Conservation (phyloP, 1,140 invertebrate genomes). For the Aphaenogaster rudis region DNA sequence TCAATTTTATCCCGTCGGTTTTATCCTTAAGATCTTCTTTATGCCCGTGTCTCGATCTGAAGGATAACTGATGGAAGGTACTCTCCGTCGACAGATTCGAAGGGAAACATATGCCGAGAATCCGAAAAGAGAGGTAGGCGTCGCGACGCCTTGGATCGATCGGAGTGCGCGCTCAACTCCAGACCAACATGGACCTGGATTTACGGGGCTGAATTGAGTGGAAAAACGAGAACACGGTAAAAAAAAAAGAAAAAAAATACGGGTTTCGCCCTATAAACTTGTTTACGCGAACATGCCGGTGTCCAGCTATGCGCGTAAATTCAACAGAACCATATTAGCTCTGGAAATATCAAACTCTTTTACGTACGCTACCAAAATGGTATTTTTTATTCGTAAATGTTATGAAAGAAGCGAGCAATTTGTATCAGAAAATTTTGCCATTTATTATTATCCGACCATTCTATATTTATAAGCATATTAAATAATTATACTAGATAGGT, state of each 20-base stretch:
- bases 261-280: constrained; percentile 44
- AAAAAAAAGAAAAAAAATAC: constrained; percentile 39
- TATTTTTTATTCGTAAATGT: constrained; percentile 18
- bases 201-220: constrained; percentile 76
- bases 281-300: constrained; percentile 39
- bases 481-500: not conserved
- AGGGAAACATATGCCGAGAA: constrained; percentile 82
- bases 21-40: not conserved
- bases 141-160: constrained; percentile 84
- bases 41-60: not conserved
- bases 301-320: constrained; percentile 54
- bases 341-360: constrained; percentile 36
- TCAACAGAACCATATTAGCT: constrained; percentile 50
- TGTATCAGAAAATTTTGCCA: not conserved
- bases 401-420: constrained; percentile 31
- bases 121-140: constrained; percentile 82
- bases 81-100: constrained; percentile 61
- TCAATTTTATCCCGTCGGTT: constrained; percentile 14
- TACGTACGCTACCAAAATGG: constrained; percentile 36
- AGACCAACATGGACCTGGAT: constrained; percentile 83
- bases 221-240: constrained; percentile 69
- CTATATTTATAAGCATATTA: not conserved
- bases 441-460: not conserved
- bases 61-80: constrained; percentile 41
- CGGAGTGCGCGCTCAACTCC: constrained; percentile 82